Conservation (phyloP, 2,113 vertebrate species). For the Aspidoscelis tigris region DNA sequence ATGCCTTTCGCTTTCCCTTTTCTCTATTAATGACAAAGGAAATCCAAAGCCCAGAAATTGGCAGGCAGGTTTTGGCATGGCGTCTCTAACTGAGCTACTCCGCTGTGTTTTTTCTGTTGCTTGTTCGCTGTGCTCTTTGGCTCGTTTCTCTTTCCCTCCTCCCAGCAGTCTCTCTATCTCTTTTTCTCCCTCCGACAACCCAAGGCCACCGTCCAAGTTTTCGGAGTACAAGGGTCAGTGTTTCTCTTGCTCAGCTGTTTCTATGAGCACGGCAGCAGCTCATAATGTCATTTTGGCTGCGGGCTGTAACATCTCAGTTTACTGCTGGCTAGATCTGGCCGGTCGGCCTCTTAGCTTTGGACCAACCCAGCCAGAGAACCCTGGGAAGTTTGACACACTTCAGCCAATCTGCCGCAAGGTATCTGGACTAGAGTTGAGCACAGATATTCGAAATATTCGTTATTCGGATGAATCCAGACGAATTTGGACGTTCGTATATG, state of each 20-base stretch:
- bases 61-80: too few relatives aligned
- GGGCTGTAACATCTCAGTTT: not conserved
- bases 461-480: too few relatives aligned
- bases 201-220: not conserved
- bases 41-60: too few relatives aligned
- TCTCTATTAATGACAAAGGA: too few relatives aligned
- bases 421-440: not conserved
- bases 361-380: not conserved
- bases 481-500: too few relatives aligned
- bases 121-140: too few relatives aligned
- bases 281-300: not conserved
- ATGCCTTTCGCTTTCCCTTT: too few relatives aligned
- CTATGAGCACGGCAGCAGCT: not conserved
- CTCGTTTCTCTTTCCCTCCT: too few relatives aligned
- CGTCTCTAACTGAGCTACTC: too few relatives aligned
- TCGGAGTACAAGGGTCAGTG: not conserved
- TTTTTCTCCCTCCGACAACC: not conserved
- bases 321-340: not conserved
- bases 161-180: too few relatives aligned
- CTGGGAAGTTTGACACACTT: not conserved
- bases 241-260: not conserved
- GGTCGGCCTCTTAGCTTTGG: not conserved
- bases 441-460: too few relatives aligned
- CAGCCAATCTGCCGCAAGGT: not conserved
- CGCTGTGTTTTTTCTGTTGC: too few relatives aligned